Conservation (phyloP, 2,113 vertebrate genomes). For the Holacanthus passer region DNA sequence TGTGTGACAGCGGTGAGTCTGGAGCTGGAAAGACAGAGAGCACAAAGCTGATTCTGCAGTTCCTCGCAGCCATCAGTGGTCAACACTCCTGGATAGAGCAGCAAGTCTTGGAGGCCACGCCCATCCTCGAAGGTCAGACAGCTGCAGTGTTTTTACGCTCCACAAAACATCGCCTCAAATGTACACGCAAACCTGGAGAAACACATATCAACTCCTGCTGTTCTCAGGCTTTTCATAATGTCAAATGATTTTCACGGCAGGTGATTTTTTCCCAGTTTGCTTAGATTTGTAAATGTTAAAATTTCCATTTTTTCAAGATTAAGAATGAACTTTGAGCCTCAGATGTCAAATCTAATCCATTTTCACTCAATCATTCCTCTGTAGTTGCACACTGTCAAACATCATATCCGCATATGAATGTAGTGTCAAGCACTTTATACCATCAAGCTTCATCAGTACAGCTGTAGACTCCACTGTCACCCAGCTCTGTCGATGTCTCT, state of each 20-base stretch:
- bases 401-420: too few species aligned
- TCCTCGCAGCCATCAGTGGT: conserved; percentile 96
- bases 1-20: conserved; percentile 90
- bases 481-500: too few species aligned
- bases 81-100: conserved; percentile 99
- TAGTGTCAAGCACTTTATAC: too few species aligned
- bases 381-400: too few species aligned
- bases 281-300: too few species aligned
- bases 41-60: conserved; percentile 97
- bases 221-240: neutral
- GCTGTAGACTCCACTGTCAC: too few species aligned
- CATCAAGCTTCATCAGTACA: too few species aligned
- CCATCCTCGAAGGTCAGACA: conserved; percentile 94
- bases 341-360: too few species aligned
- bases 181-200: neutral
- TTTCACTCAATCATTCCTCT: too few species aligned
- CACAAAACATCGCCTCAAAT: neutral
- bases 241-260: neutral
- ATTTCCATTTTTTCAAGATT: too few species aligned
- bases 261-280: too few species aligned
- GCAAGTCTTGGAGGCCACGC: conserved; percentile 97
- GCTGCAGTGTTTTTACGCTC: neutral
- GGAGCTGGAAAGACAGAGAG: conserved; percentile 98
- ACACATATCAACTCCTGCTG: neutral
- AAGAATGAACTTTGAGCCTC: too few species aligned